Evolutionary conservation across 1,140 invertebrate species (phyloP).

Genomic region (Drosophila pseudoobscura): DNA sequence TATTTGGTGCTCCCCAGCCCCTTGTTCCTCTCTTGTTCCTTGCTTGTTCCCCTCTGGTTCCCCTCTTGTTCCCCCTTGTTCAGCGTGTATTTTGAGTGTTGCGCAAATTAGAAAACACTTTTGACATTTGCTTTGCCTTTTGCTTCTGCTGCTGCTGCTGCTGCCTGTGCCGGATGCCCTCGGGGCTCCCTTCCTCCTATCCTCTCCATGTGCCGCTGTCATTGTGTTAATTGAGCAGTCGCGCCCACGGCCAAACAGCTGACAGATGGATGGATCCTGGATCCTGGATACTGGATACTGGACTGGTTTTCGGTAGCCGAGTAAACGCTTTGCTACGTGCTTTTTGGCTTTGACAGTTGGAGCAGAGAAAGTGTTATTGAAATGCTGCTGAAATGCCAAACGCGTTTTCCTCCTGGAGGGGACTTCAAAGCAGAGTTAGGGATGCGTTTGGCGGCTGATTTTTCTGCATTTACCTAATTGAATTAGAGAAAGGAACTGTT

Average conservation of each 20-base stretch:
- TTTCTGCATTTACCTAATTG: no score
- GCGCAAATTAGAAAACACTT: slow-evolving; percentile 79
- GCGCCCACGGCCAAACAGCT: slow-evolving; percentile 50
- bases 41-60: not conserved
- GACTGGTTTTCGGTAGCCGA: not conserved
- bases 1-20: slow-evolving; percentile 43
- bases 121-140: slow-evolving; percentile 65
- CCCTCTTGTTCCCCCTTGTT: no score
- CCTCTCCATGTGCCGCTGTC: slow-evolving; percentile 24
- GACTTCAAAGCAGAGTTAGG: no score
- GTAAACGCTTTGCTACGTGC: slow-evolving; percentile 13
- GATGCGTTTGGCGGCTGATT: no score
- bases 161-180: slow-evolving; percentile 2
- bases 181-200: not conserved
- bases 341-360: not conserved
- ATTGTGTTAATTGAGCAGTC: slow-evolving; percentile 78
- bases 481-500: no score
- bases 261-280: slow-evolving; percentile 18
- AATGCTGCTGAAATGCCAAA: not conserved
- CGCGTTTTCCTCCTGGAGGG: no score
- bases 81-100: slow-evolving; percentile 39
- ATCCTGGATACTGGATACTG: no score
- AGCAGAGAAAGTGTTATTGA: not conserved
- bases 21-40: no score
- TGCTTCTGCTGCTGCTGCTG: slow-evolving; percentile 1